phyloP scores from a whole-genome alignment of 2,888 invertebrate species.

The Elysia crispata region DNA sequence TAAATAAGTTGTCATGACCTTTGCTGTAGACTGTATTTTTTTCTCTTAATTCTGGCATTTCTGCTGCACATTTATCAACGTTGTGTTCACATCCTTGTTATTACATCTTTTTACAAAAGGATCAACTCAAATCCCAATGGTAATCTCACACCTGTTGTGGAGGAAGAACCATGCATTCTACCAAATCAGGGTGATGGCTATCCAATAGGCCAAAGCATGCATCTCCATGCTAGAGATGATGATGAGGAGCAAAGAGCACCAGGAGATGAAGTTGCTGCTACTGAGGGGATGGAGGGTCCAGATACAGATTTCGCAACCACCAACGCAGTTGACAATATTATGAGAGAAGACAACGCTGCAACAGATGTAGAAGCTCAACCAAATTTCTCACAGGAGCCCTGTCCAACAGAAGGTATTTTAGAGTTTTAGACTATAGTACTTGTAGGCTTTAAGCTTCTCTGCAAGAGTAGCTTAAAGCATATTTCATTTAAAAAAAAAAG shows the following conservation, averaged over 20 bases:
- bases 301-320: slow-evolving; percentile 35
- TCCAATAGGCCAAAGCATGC: slow-evolving; percentile 34
- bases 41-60: too few species aligned
- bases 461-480: too few species aligned
- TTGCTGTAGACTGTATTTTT: too few species aligned
- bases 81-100: too few species aligned
- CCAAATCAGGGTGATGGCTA: neutral
- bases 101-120: slow-evolving; percentile 27
- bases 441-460: too few species aligned
- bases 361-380: slow-evolving; percentile 22
- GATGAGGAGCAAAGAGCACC: neutral
- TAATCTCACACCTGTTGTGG: slow-evolving; percentile 54
- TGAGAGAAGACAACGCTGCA: slow-evolving; percentile 56
- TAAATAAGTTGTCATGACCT: too few species aligned
- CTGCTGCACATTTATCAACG: too few species aligned
- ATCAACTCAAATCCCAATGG: slow-evolving; percentile 37
- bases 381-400: neutral
- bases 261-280: neutral
- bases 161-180: slow-evolving; percentile 50
- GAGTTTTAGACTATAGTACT: too few species aligned
- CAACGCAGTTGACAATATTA: slow-evolving; percentile 56
- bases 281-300: slow-evolving; percentile 46
- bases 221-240: slow-evolving; percentile 36
- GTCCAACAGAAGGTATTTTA: neutral
- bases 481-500: too few species aligned